Conservation (phyloP, 2,797 vertebrate species). For the Selene dorsalis region DNA sequence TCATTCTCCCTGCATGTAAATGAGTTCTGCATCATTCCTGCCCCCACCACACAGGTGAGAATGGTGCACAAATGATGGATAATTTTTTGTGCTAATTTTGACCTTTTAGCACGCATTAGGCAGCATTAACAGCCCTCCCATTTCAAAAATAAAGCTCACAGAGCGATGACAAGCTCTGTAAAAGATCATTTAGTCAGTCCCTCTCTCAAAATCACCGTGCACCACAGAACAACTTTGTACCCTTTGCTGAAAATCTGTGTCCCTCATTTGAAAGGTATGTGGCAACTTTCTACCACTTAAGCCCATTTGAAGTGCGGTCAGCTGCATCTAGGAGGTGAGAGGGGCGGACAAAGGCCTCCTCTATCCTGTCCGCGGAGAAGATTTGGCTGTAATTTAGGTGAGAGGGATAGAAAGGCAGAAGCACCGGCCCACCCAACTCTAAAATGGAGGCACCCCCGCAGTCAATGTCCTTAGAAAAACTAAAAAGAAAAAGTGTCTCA, state of each 20-base stretch:
- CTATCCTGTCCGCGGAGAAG: slow-evolving; percentile 70
- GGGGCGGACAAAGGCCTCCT: slow-evolving; percentile 76
- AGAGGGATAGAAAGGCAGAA: slow-evolving; percentile 31
- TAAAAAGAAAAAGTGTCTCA: slow-evolving; percentile 22
- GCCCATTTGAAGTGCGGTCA: slow-evolving; percentile 77
- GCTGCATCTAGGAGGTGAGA: slow-evolving; percentile 74
- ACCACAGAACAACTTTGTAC: slow-evolving; percentile 44
- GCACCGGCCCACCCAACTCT: slow-evolving; percentile 54
- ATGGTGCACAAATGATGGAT: slow-evolving; percentile 55
- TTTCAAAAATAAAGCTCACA: slow-evolving; percentile 59
- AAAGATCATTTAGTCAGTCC: slow-evolving; percentile 64
- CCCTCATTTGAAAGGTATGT: slow-evolving; percentile 71
- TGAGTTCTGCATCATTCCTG: slow-evolving; percentile 26
- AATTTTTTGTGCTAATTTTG: slow-evolving; percentile 75
- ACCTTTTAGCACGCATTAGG: slow-evolving; percentile 71
- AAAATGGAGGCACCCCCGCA: slow-evolving; percentile 40
- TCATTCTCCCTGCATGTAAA: slow-evolving; percentile 61
- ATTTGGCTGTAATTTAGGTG: slow-evolving; percentile 68
- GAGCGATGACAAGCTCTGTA: slow-evolving; percentile 55
- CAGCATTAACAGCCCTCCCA: slow-evolving; percentile 57
- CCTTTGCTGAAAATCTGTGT: slow-evolving; percentile 45
- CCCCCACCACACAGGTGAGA: slow-evolving; percentile 66
- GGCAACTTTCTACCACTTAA: slow-evolving; percentile 72
- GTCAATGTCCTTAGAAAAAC: slow-evolving; percentile 16
- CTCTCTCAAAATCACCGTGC: slow-evolving; percentile 43